These are phyloP conservation scores for Slavum lentiscoides DNA, from an alignment of 2,888 invertebrate species.

Conservation along the genomic window DNA sequence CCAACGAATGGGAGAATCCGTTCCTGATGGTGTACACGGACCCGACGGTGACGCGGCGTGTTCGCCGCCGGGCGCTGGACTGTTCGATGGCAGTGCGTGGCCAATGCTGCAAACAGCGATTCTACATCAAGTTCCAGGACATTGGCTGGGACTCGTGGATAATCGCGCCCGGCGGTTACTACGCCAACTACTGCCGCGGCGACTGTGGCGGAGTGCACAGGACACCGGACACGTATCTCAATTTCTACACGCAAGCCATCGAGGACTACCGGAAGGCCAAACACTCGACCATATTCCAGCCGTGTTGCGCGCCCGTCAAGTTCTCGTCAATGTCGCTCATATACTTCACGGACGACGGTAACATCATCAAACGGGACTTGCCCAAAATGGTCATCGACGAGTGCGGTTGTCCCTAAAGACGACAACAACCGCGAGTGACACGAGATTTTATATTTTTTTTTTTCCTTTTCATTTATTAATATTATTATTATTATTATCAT, in stretches of 20 bases:
- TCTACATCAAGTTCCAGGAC: constrained; percentile 88
- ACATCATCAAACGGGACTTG: constrained; percentile 89
- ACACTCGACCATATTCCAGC: constrained; percentile 76
- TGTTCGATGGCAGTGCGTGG: constrained; percentile 73
- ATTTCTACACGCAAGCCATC: constrained; percentile 83
- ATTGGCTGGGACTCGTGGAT: constrained; percentile 96
- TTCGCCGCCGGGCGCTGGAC: constrained; percentile 80
- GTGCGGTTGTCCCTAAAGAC: constrained; percentile 84
- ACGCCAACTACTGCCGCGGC: constrained; percentile 91
- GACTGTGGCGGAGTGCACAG: constrained; percentile 78
- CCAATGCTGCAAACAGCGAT: constrained; percentile 85
- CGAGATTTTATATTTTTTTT: too few relatives aligned
- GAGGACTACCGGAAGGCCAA: constrained; percentile 84
- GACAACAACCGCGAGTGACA: background rate
- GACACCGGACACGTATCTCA: constrained; percentile 80
- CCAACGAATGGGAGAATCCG: constrained; percentile 71
- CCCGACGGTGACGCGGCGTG: constrained; percentile 69
- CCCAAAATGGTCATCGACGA: constrained; percentile 96
- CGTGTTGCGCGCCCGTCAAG: constrained; percentile 89
- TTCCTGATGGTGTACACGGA: constrained; percentile 82
- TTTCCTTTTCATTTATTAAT: background rate
- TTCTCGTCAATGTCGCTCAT: constrained; percentile 91
- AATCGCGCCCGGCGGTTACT: constrained; percentile 86
- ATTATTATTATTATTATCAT: too few relatives aligned
- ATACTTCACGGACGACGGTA: constrained; percentile 86